Evolutionary conservation across 2,888 invertebrate genomes (phyloP), one percentile per base, ranked within the genome.

Genomic region (Apocheima hispidaria): DNA sequence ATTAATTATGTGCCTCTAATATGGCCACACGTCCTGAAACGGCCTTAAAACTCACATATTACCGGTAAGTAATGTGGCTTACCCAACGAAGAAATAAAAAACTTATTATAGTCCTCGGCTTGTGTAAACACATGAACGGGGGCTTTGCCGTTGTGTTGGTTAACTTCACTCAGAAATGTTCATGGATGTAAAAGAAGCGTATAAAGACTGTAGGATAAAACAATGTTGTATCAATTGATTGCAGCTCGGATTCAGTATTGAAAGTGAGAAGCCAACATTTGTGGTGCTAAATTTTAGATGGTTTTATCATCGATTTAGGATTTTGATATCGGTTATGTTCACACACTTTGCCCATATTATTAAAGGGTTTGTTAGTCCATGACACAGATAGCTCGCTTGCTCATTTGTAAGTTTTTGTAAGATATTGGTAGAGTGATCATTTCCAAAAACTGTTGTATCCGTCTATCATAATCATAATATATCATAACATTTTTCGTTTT

Each of bases 221-320:
- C 36, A 28, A 43, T 56, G 33, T 63, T 48, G 46, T 64, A 60
- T 49, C 18, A 38, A 63, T 41, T 18, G 53, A 57, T 55, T 56
- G 53, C 44, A 48, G 35, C 43, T 36, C 23, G 40, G 57, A 62
- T 30, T 59, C 56, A 60, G 56, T 68, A 66, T 61, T 71, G 70
- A 76, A 86, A 85, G 87, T 88, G 83, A 86, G 88, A 89, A 87
- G 88, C 90, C 89, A 89, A 90, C 74, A 80, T 80, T 51, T 36
- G 86, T 92, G 92, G 92, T 92, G 92, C 92, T 92, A 92, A 89
- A 90, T 91, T 92, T 92, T 92, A 73, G 89, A 90, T 80, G 82
- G 87, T 83, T 92, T 90, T 90, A 88, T 84, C 87, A 88, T 82
- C 87, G 64, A 84, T 78, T 81, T 89, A 87, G 78, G 81, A 83